phyloP scores from a whole-genome alignment of 2,797 vertebrate genomes.

The Eleutherodactylus coqui region DNA sequence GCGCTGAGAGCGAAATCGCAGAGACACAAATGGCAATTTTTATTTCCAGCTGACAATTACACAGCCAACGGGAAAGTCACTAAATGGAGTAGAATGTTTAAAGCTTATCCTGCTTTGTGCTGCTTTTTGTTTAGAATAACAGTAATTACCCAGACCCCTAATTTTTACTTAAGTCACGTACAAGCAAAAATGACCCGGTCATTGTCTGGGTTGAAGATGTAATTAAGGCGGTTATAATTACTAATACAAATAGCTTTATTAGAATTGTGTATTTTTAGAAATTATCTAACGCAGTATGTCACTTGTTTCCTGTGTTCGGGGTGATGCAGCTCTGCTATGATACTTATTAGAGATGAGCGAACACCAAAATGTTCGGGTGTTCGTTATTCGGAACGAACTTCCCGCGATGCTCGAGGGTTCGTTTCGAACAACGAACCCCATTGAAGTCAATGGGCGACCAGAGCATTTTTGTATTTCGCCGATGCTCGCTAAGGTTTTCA shows the following conservation, averaged over 20 bases:
- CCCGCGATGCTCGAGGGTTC: no score
- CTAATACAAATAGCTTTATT: constrained; percentile 26
- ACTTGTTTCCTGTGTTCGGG: neutral
- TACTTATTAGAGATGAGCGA: no score
- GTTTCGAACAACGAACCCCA: no score
- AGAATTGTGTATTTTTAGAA: constrained; percentile 20
- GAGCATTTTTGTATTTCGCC: no score
- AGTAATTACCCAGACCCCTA: neutral
- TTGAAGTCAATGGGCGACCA: no score
- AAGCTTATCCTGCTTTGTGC: neutral
- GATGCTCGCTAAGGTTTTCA: no score
- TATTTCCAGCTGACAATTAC: neutral
- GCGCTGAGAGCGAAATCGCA: neutral
- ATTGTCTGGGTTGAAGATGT: constrained; percentile 6
- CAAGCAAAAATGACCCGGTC: constrained; percentile 9
- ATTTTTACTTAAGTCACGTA: constrained; percentile 4
- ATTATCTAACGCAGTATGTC: neutral
- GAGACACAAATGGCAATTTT: neutral
- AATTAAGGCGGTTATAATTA: constrained; percentile 39
- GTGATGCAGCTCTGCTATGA: neutral
- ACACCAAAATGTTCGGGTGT: no score
- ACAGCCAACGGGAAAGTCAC: neutral
- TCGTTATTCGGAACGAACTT: no score
- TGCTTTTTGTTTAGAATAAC: neutral
- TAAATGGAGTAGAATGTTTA: neutral